These are phyloP conservation scores for Hoplostethus mediterraneus DNA, from an alignment of 2,797 vertebrate genomes.

Conservation along the genomic window DNA sequence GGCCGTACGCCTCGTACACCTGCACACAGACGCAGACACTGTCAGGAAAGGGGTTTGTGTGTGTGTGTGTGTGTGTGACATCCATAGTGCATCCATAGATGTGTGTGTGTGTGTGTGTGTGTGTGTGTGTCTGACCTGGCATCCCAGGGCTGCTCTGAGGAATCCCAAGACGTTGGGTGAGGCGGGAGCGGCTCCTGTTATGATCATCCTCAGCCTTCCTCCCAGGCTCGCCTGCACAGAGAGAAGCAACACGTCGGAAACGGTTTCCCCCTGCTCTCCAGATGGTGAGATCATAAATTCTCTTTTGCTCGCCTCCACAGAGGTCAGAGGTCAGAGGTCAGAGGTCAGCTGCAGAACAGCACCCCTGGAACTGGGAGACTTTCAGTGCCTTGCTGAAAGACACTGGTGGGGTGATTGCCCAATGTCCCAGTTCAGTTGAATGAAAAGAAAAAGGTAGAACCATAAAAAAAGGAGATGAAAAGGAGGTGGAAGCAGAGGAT, in stretches of 20 bases:
- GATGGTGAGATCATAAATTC: too few species aligned
- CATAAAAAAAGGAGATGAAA: too few species aligned
- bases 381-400: too few species aligned
- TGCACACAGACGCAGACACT: conserved; percentile 61
- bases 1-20: conserved; percentile 97
- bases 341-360: too few species aligned
- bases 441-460: neutral
- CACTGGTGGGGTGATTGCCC: too few species aligned
- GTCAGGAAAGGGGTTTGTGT: neutral
- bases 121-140: conserved; percentile 87
- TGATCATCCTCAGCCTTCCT: conserved; percentile 94
- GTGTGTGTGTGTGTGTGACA: neutral
- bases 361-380: too few species aligned
- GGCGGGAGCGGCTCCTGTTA: conserved; percentile 95
- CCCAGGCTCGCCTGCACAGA: conserved; percentile 90
- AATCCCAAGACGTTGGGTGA: conserved; percentile 94
- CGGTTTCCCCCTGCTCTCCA: too few species aligned
- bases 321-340: too few species aligned
- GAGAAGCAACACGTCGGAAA: neutral
- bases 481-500: too few species aligned
- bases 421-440: too few species aligned
- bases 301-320: too few species aligned
- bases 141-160: conserved; percentile 94
- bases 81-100: neutral
- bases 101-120: conserved; percentile 11